These are phyloP conservation scores for Troides oblongomaculatus DNA, from an alignment of 2,888 invertebrate species.

Conservation along the genomic window DNA sequence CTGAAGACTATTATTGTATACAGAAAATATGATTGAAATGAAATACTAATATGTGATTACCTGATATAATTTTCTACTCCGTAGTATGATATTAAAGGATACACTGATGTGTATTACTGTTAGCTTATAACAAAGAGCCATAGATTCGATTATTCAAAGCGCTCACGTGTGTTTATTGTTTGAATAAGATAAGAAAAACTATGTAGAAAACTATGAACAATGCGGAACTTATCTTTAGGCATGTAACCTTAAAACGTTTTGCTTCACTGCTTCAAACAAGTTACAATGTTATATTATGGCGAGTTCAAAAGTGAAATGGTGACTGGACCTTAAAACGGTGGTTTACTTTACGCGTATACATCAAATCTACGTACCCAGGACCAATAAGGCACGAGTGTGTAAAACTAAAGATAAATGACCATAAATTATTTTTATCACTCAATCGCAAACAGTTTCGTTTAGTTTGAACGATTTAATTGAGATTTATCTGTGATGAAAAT, in stretches of 20 bases:
- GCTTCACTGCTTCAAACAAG: slow-evolving; percentile 16
- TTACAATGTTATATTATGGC: slow-evolving; percentile 25
- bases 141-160: not conserved
- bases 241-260: slow-evolving; percentile 28
- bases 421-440: not conserved
- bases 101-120: not conserved
- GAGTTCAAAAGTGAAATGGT: slow-evolving; percentile 21
- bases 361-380: not conserved
- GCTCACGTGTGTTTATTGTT: not conserved
- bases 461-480: not conserved
- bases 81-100: too few relatives aligned
- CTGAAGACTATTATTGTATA: too few relatives aligned
- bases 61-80: too few relatives aligned
- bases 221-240: slow-evolving; percentile 18
- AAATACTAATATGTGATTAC: too few relatives aligned
- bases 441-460: not conserved
- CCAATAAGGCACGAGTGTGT: not conserved
- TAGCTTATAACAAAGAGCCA: not conserved
- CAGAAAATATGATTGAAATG: too few relatives aligned
- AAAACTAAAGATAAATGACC: not conserved
- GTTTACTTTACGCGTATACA: slow-evolving; percentile 13
- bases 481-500: not conserved
- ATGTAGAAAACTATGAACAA: slow-evolving; percentile 5
- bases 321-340: slow-evolving; percentile 8
- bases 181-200: not conserved